Evolutionary conservation across 2,797 vertebrate genomes (phyloP).

Genomic region (Neosalanx taihuensis): DNA sequence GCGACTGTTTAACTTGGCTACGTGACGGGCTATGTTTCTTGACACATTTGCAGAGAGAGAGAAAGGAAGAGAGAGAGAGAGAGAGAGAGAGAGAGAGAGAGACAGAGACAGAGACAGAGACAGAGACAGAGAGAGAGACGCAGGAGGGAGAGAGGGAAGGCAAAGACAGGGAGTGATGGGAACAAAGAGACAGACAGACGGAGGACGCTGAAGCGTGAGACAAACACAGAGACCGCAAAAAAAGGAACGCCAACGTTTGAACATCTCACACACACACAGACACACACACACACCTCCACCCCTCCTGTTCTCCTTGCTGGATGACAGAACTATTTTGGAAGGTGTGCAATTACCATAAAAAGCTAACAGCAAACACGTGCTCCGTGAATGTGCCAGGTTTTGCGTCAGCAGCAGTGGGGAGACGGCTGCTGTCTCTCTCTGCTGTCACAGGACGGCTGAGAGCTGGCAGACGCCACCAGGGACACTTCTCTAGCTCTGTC

Average conservation of each 20-base stretch:
- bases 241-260: neutral
- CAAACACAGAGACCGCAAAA: neutral
- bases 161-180: neutral
- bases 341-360: neutral
- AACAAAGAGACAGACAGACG: neutral
- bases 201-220: neutral
- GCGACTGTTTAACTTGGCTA: too few species aligned
- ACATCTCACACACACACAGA: neutral
- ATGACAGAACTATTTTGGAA: neutral
- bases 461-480: conserved; percentile 18
- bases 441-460: conserved; percentile 6
- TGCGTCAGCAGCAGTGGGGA: too few species aligned
- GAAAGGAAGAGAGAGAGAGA: neutral
- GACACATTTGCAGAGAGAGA: neutral
- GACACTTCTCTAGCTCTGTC: conserved; percentile 12
- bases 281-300: neutral
- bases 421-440: neutral
- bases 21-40: neutral
- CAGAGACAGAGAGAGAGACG: neutral
- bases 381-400: neutral
- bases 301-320: neutral
- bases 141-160: neutral
- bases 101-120: neutral
- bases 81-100: neutral
- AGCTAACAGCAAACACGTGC: neutral